Evolutionary conservation across 2,888 invertebrate genomes (phyloP), one percentile per base, ranked within the genome.

Genomic region (Epistrophe grossulariae): DNA sequence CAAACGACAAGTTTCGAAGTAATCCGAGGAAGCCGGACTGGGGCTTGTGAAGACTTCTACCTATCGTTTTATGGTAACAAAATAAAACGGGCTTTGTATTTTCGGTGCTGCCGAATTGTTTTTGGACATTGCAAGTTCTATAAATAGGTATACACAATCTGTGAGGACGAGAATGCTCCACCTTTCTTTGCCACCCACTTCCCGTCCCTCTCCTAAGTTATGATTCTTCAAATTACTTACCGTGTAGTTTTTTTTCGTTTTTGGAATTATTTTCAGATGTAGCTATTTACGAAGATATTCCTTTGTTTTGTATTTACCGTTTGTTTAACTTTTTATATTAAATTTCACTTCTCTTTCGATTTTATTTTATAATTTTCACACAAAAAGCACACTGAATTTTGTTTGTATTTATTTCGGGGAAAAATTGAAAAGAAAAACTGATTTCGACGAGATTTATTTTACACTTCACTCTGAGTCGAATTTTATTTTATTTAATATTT

Each of bases 81-180:
- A 48, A 59, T 59, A 43, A 60, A 60, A 60, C 45, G 31, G 48
- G 43, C n/a, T 24, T 72, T 62, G 72, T 52, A 35, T 31, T 66
- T 43, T 50, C 38, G 11, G 48, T 62, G 13, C 11, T 24, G 28
- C 24, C 52, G 5, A 40, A 52, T 52, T 52, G 38, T 60, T 38
- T 57, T 43, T 64, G 71, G 71, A 82, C 59, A 73, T 52, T 68
- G 72, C 38, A 57, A 74, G 15, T 82, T 82, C 85, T 82, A 85
- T 59, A 85, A 85, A 85, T 85, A 70, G 55, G 70, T 70, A 79
- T 45, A 78, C 81, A 78, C 73, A 85, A 78, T 68, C 81, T 78
- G 57, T 45, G 70, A 64, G 62, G 73, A 70, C 60, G 48, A 38
- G 55, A 55, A 55, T 77, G 77, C 73, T 85, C 73, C 77, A 73